phyloP scores from a whole-genome alignment of 2,113 vertebrate species.

The Paradoxurus hermaphroditus region DNA sequence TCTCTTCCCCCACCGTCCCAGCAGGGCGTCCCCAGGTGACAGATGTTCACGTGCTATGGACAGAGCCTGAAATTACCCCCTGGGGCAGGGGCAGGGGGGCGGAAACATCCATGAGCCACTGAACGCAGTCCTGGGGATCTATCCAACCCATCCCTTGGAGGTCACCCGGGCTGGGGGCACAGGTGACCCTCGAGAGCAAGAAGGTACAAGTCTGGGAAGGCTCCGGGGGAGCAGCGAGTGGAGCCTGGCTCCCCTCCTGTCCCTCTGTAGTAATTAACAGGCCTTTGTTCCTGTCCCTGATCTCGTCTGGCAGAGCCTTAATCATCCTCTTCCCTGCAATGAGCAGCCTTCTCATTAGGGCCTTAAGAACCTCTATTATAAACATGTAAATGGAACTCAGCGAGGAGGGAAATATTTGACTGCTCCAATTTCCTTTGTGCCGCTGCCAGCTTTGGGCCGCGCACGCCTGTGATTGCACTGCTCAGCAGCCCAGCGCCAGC shows the following conservation, averaged over 20 bases:
- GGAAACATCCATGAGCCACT: not conserved
- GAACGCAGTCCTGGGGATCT: not conserved
- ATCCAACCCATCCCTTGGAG: not conserved
- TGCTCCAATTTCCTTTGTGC: constrained; percentile 84
- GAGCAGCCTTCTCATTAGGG: constrained; percentile 85
- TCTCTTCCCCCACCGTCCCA: not conserved
- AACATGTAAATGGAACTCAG: constrained; percentile 85
- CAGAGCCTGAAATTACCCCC: not conserved
- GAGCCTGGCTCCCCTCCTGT: constrained; percentile 32
- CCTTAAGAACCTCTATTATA: constrained; percentile 84
- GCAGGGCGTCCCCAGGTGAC: not conserved
- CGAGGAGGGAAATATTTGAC: constrained; percentile 84
- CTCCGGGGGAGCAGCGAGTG: not conserved
- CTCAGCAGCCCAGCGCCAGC: constrained; percentile 69
- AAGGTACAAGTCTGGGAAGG: not conserved
- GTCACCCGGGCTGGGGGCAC: not conserved
- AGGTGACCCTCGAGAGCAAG: not conserved
- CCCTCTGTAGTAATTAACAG: constrained; percentile 81
- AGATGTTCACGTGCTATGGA: rapidly evolving
- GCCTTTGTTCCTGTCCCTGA: constrained; percentile 76
- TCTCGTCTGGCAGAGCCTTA: constrained; percentile 77
- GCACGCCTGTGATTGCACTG: constrained; percentile 42
- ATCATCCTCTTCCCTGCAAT: constrained; percentile 81
- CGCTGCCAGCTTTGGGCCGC: constrained; percentile 74
- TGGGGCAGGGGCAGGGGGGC: not conserved